Conservation (phyloP, 2,888 invertebrate species). For the Lasioglossum lativentre region DNA sequence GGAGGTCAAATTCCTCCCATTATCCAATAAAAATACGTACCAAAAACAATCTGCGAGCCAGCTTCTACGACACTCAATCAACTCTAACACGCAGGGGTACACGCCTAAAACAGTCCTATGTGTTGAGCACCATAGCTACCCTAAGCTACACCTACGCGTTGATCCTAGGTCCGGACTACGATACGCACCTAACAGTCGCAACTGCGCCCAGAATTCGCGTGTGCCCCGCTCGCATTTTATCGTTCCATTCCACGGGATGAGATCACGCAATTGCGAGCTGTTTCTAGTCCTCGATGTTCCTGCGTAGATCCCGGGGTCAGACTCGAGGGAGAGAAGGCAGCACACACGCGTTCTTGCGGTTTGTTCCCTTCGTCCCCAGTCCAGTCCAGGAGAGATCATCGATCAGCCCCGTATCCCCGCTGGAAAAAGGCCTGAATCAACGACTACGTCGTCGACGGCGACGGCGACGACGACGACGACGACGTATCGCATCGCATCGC, state of each 20-base stretch:
- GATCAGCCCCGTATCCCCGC: conserved; percentile 55
- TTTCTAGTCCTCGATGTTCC: conserved; percentile 26
- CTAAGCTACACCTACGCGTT: neutral
- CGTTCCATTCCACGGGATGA: conserved; percentile 23
- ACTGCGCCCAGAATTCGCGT: conserved; percentile 72
- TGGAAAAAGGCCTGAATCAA: conserved; percentile 25
- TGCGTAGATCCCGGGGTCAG: conserved; percentile 19
- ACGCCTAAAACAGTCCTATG: neutral
- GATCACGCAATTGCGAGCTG: conserved; percentile 55
- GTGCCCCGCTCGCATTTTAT: conserved; percentile 35
- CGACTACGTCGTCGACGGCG: conserved; percentile 11
- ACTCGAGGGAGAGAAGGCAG: neutral
- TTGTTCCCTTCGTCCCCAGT: neutral
- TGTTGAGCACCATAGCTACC: neutral
- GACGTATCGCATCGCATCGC: too few relatives aligned
- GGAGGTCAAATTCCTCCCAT: neutral
- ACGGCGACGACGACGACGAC: neutral
- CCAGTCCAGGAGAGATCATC: conserved; percentile 44
- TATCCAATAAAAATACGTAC: neutral
- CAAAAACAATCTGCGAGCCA: neutral
- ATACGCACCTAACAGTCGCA: conserved; percentile 28
- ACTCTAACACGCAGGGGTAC: neutral
- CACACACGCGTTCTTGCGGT: neutral
- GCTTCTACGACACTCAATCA: neutral
- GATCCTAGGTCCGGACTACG: neutral